phyloP scores from a whole-genome alignment of 2,888 invertebrate species.

The Acheta domesticus region DNA sequence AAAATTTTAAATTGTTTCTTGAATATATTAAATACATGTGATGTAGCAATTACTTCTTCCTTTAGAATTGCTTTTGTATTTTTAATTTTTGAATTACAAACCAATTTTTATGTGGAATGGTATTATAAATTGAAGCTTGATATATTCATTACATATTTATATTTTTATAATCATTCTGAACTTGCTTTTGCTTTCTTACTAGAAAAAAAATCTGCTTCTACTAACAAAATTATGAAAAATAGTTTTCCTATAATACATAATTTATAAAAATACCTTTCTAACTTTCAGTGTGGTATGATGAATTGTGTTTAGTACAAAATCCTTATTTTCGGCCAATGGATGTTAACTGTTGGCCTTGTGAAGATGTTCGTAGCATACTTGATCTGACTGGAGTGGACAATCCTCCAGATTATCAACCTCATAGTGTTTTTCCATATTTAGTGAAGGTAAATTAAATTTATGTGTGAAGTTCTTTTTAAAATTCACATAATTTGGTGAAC shows the following conservation, averaged over 20 bases:
- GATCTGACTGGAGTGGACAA: constrained; percentile 60
- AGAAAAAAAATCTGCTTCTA: constrained; percentile 12
- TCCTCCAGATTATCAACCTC: constrained; percentile 49
- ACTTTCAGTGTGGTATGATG: constrained; percentile 72
- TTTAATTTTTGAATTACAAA: constrained; percentile 2
- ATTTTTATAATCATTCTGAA: too few species aligned
- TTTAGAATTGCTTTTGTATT: background rate
- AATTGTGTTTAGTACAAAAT: constrained; percentile 78
- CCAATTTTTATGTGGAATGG: background rate
- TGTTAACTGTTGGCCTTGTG: constrained; percentile 83
- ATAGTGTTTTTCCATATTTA: constrained; percentile 58
- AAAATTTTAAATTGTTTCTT: background rate
- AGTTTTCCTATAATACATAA: constrained; percentile 29
- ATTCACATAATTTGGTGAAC: background rate
- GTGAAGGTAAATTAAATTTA: constrained; percentile 47
- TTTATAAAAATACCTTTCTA: constrained; percentile 36
- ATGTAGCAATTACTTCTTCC: constrained; percentile 4
- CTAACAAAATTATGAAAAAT: constrained; percentile 23
- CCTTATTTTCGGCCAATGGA: constrained; percentile 78
- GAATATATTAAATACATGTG: background rate
- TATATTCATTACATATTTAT: too few species aligned
- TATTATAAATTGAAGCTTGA: too few species aligned
- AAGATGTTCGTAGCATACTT: constrained; percentile 63
- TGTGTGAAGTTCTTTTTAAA: background rate
- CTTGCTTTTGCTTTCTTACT: too few species aligned